A percentile compares a stretch with the other conserved stretches of the same genome.
Evolutionary conservation across 2,113 vertebrate species (phyloP).

Genomic region (Zosterops lateralis): DNA sequence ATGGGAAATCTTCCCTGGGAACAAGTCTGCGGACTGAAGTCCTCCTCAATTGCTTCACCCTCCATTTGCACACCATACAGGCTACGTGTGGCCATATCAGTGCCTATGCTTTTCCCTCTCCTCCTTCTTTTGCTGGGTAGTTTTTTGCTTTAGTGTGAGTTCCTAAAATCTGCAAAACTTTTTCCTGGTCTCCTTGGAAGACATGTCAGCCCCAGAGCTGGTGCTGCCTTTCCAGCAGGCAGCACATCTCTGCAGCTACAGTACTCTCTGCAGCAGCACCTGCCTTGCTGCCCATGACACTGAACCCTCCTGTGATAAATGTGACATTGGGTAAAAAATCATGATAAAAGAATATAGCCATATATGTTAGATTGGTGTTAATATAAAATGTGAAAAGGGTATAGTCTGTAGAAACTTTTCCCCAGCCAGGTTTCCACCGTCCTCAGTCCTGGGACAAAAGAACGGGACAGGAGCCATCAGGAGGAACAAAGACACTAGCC

Average conservation of each 20-base stretch:
- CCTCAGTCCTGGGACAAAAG: no score
- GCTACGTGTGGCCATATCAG: rapidly evolving
- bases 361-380: no score
- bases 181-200: background rate
- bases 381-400: no score
- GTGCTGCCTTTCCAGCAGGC: background rate
- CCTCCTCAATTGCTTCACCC: background rate
- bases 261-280: rapidly evolving
- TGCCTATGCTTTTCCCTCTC: background rate
- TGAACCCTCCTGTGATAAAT: background rate
- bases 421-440: no score
- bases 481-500: no score
- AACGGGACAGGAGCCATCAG: no score
- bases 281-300: background rate
- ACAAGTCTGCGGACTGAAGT: background rate
- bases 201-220: background rate
- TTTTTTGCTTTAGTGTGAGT: background rate
- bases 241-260: background rate
- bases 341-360: no score
- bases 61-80: background rate
- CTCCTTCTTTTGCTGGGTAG: background rate
- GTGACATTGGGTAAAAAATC: no score
- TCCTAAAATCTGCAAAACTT: background rate
- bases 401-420: no score
- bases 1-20: background rate